Conservation (phyloP, 1,140 invertebrate genomes). For the Drosophila littoralis region DNA sequence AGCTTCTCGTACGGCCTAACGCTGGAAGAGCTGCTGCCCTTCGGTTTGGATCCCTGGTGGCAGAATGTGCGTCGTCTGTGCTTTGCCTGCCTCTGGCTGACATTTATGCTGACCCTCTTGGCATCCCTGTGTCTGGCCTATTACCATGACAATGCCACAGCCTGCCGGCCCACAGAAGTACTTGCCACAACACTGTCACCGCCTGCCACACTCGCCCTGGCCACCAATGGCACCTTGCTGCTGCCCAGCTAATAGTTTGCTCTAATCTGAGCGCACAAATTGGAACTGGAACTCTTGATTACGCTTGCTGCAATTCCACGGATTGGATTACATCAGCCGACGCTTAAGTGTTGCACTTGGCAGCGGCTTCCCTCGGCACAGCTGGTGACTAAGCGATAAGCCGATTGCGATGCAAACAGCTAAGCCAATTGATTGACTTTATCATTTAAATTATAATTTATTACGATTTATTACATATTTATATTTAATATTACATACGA, state of each 20-base stretch:
- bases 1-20: slow-evolving; percentile 62
- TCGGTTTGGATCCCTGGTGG: slow-evolving; percentile 77
- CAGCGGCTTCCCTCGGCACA: slow-evolving; percentile 19
- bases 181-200: slow-evolving; percentile 33
- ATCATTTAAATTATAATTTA: slow-evolving; percentile 4
- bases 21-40: slow-evolving; percentile 75
- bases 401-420: neutral
- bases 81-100: slow-evolving; percentile 57
- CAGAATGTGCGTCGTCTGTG: slow-evolving; percentile 62
- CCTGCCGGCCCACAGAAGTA: slow-evolving; percentile 25
- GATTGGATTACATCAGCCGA: slow-evolving; percentile 62
- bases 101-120: slow-evolving; percentile 68
- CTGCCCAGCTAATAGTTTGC: slow-evolving; percentile 45
- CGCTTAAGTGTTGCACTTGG: slow-evolving; percentile 21
- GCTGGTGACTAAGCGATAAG: slow-evolving; percentile 48
- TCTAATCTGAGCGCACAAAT: slow-evolving; percentile 8
- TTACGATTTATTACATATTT: neutral
- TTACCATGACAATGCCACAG: slow-evolving; percentile 30
- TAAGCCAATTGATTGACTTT: slow-evolving; percentile 22
- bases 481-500: too few relatives aligned
- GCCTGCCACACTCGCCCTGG: slow-evolving; percentile 36
- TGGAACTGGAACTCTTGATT: slow-evolving; percentile 30
- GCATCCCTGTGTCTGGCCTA: slow-evolving; percentile 59
- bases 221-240: slow-evolving; percentile 46
- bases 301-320: slow-evolving; percentile 52